Evolutionary conservation across 1,140 invertebrate genomes (phyloP).

Genomic region (Elymnias hypermnestra): DNA sequence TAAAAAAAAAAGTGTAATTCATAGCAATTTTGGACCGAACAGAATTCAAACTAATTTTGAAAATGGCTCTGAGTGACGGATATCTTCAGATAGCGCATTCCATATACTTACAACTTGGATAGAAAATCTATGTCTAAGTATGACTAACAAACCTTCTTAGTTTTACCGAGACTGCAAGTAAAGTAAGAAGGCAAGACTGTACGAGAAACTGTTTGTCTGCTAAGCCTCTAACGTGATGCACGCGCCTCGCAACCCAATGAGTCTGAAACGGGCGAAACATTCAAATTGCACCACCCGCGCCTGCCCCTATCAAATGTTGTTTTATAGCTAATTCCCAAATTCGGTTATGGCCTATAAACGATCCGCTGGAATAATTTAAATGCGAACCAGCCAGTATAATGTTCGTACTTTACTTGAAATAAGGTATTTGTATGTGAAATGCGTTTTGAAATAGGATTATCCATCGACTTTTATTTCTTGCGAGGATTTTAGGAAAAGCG

Average conservation of each 20-base stretch:
- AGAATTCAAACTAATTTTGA: too few species aligned
- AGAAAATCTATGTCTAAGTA: too few species aligned
- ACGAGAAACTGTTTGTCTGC: too few species aligned
- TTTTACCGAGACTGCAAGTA: too few species aligned
- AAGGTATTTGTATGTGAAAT: conserved; percentile 75
- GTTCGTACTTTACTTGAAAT: conserved; percentile 72
- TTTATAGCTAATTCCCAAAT: conserved; percentile 77
- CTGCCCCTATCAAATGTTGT: conserved; percentile 73
- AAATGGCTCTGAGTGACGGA: too few species aligned
- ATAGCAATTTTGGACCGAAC: too few species aligned
- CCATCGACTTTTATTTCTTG: conserved; percentile 57
- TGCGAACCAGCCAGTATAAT: conserved; percentile 71
- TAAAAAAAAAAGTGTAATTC: too few species aligned
- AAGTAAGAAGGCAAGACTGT: too few species aligned
- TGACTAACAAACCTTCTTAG: too few species aligned
- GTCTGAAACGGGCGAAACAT: conserved; percentile 61
- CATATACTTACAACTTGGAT: too few species aligned
- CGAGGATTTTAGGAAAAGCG: conserved; percentile 4
- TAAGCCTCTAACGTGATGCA: conserved; percentile 44
- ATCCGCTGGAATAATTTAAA: conserved; percentile 75
- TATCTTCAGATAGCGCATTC: too few species aligned
- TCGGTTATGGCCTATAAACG: conserved; percentile 76
- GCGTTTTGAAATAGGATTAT: conserved; percentile 70
- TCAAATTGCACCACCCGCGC: conserved; percentile 71
- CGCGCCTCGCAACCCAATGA: conserved; percentile 67